Evolutionary conservation across 1,140 invertebrate genomes (phyloP), one percentile per base, ranked within the genome.

Genomic region (Dermatophagoides farinae): DNA sequence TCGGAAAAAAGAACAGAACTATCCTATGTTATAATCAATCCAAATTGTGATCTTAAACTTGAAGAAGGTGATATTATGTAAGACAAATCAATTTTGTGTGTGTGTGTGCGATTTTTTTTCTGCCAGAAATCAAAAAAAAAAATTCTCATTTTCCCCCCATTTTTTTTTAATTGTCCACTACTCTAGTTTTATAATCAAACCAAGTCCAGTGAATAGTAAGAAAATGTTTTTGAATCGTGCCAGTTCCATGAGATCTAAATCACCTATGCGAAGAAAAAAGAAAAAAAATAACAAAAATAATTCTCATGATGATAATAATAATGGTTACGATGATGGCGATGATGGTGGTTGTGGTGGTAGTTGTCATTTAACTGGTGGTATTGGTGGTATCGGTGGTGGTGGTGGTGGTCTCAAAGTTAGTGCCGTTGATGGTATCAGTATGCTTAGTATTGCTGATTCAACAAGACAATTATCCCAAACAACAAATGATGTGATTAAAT

Each of bases 1-100:
- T 87, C 85, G 59, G 86, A 91, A 71, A 89, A 92, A 73, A 76
- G 88, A 43, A 88, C 85, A 73, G 86, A 81, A 63, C 77, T 97
- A 9, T 96, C 90, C 1, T 98, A 96, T 74, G 92, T 97, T 58
- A 95, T 98, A 66, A 97, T 97, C 68, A 98, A 98, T 71, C 93
- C 93, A 0, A 90, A 86, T 70, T 95, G 90, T 76, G 93, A 98
- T 75, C 77, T 97, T 0, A 90, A 90, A 70, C 77, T 97, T 53
- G 87, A 96, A 74, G 85, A 91, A 70, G 92, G 89, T 44, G 93
- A 97, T 74, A 85, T 97, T 50, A 86, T 97, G 81, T 92, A 75
- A 81, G 82, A 75, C n/a, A 20, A 16, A 25, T n/a, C n/a, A n/a
- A n/a, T n/a, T n/a, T n/a, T n/a, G n/a, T n/a, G n/a, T n/a, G n/a